phyloP scores from a whole-genome alignment of 2,797 vertebrate genomes.

The Sebastes steindachneri region DNA sequence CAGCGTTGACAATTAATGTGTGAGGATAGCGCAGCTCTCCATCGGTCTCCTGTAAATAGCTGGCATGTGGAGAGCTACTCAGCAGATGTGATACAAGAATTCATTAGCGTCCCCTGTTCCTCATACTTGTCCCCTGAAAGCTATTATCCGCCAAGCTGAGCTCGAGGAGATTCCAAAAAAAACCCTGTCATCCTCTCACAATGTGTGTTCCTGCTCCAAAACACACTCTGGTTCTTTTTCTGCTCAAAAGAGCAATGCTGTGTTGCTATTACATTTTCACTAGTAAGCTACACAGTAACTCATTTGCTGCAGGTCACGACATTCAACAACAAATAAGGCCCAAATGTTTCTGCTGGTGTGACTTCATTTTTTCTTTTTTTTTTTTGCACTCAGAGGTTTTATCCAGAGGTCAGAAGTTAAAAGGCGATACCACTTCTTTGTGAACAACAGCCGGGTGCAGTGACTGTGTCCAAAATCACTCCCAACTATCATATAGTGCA shows the following conservation, averaged over 20 bases:
- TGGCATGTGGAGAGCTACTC: slow-evolving; percentile 70
- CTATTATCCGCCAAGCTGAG: slow-evolving; percentile 64
- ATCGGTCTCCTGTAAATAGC: slow-evolving; percentile 79
- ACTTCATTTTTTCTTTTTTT: neutral
- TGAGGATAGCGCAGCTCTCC: slow-evolving; percentile 66
- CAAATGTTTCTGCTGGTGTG: neutral
- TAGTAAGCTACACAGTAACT: slow-evolving; percentile 2
- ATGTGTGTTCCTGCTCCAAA: slow-evolving; percentile 5
- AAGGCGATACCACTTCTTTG: neutral
- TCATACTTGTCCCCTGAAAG: slow-evolving; percentile 73
- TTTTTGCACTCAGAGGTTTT: neutral
- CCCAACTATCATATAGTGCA: neutral
- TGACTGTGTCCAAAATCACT: neutral
- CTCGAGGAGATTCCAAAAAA: slow-evolving; percentile 14
- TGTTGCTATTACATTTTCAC: neutral
- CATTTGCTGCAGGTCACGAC: slow-evolving; percentile 9
- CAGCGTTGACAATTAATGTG: slow-evolving; percentile 75
- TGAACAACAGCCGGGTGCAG: neutral
- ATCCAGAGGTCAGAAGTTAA: neutral
- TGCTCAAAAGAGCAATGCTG: neutral
- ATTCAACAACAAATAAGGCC: slow-evolving; percentile 1
- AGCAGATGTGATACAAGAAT: slow-evolving; percentile 79
- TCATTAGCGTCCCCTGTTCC: slow-evolving; percentile 74
- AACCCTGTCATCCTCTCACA: slow-evolving; percentile 4
- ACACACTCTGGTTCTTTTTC: neutral